Evolutionary conservation across 2,888 invertebrate genomes (phyloP).

Genomic region (Epinotia nisella): DNA sequence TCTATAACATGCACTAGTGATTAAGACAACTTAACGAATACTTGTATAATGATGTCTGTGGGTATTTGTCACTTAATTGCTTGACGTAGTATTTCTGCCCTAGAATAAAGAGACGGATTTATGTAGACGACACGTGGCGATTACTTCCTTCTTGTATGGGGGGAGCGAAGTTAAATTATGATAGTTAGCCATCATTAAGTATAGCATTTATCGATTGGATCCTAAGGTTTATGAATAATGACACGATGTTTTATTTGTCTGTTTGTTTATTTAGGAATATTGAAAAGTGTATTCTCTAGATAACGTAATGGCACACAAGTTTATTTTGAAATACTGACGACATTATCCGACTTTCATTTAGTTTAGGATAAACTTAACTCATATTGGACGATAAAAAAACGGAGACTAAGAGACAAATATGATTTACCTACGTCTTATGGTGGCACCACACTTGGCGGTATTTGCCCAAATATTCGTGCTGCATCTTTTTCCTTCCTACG

Average conservation of each 20-base stretch:
- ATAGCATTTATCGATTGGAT: constrained; percentile 23
- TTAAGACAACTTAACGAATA: constrained; percentile 50
- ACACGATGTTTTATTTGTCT: constrained; percentile 2
- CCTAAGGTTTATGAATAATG: constrained; percentile 10
- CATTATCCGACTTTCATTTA: too few species aligned
- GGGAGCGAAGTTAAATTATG: neutral
- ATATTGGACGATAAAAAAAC: too few species aligned
- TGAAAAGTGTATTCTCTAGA: neutral
- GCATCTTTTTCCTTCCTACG: too few species aligned
- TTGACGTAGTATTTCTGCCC: constrained; percentile 45
- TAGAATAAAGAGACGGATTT: neutral
- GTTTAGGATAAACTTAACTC: too few species aligned
- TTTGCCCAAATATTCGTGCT: too few species aligned
- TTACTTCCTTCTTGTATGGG: neutral
- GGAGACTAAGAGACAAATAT: too few species aligned
- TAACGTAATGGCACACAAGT: neutral
- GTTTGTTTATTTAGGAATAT: constrained; percentile 7
- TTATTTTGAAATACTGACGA: too few species aligned
- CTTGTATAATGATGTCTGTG: constrained; percentile 60
- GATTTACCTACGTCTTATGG: too few species aligned
- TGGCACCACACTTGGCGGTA: too few species aligned
- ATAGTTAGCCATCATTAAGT: constrained; percentile 14
- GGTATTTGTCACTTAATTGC: constrained; percentile 66
- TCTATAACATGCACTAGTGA: constrained; percentile 12
- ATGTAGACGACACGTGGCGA: neutral